Percentiles rank a stretch among this genome's conserved stretches.
Evolutionary conservation across 2,113 vertebrate genomes (phyloP).

Genomic region (Thunnus maccoyii): DNA sequence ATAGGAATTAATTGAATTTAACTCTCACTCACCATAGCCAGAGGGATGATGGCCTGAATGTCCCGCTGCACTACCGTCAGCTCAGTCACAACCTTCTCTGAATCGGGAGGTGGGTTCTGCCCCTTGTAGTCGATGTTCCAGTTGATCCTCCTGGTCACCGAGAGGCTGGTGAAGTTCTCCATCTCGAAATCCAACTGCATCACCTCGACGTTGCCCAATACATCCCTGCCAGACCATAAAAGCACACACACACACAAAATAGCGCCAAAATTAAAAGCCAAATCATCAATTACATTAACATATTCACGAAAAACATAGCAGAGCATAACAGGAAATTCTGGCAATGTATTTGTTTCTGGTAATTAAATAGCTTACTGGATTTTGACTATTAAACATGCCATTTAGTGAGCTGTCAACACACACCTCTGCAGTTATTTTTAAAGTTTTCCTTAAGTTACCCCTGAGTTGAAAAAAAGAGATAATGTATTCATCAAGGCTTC

Average conservation of each 20-base stretch:
- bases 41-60: constrained; percentile 94
- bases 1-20: too few species aligned
- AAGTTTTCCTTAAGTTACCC: not conserved
- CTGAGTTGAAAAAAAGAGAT: constrained; percentile 2
- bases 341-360: constrained; percentile 31
- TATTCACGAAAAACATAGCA: not conserved
- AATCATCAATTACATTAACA: constrained; percentile 3
- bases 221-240: constrained; percentile 81
- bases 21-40: constrained; percentile 93
- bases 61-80: constrained; percentile 96
- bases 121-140: constrained; percentile 98
- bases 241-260: constrained; percentile 13
- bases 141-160: constrained; percentile 96
- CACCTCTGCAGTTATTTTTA: constrained; percentile 36
- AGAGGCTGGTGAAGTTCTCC: constrained; percentile 99
- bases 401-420: constrained; percentile 31
- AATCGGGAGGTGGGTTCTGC: constrained; percentile 88
- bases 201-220: constrained; percentile 89
- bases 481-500: constrained; percentile 27
- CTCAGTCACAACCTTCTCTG: constrained; percentile 96
- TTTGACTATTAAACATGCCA: constrained; percentile 59
- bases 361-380: constrained; percentile 51
- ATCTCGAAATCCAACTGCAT: constrained; percentile 99
- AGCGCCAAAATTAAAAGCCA: not conserved
- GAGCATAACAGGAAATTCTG: not conserved